A percentile compares a stretch with the other conserved stretches of the same genome.
These are phyloP conservation scores for Pedetes capensis DNA, from an alignment of 2,113 vertebrate genomes.

Conservation along the genomic window DNA sequence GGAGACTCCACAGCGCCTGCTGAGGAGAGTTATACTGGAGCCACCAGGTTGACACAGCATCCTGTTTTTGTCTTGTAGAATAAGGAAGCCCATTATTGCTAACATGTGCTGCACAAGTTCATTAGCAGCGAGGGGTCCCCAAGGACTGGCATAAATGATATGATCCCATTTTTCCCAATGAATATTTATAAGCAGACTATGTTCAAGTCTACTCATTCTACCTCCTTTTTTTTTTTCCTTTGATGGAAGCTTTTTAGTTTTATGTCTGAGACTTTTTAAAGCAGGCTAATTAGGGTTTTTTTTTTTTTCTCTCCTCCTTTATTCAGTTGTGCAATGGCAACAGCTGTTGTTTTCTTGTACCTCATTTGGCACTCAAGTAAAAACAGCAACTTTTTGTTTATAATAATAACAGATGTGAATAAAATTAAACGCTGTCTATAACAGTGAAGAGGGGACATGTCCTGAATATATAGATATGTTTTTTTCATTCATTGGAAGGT, in stretches of 20 bases:
- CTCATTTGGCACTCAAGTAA: slow-evolving; percentile 82
- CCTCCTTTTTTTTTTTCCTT: slow-evolving; percentile 57
- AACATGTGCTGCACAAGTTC: slow-evolving; percentile 82
- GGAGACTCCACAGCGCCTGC: slow-evolving; percentile 65
- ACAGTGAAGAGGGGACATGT: slow-evolving; percentile 71
- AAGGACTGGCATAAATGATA: slow-evolving; percentile 79
- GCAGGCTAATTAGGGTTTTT: slow-evolving; percentile 82
- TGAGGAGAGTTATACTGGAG: slow-evolving; percentile 78
- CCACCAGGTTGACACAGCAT: slow-evolving; percentile 77
- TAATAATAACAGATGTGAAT: slow-evolving; percentile 87
- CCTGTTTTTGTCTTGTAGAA: slow-evolving; percentile 83
- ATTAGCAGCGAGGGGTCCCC: slow-evolving; percentile 80
- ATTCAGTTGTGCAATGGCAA: slow-evolving; percentile 85
- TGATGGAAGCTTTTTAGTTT: slow-evolving; percentile 82
- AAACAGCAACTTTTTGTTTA: slow-evolving; percentile 85
- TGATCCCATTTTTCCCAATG: slow-evolving; percentile 83
- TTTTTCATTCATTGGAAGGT: slow-evolving; percentile 76
- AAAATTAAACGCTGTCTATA: slow-evolving; percentile 82
- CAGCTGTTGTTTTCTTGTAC: slow-evolving; percentile 86
- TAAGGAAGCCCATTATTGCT: slow-evolving; percentile 85
- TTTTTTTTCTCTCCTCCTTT: background rate
- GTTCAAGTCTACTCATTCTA: slow-evolving; percentile 78
- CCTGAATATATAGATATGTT: slow-evolving; percentile 60
- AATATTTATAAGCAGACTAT: slow-evolving; percentile 85
- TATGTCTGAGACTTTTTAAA: slow-evolving; percentile 83